Percentiles rank a stretch among this genome's conserved stretches.
These are phyloP conservation scores for Epicampocera succincta DNA, from an alignment of 2,888 invertebrate genomes.

Conservation along the genomic window DNA sequence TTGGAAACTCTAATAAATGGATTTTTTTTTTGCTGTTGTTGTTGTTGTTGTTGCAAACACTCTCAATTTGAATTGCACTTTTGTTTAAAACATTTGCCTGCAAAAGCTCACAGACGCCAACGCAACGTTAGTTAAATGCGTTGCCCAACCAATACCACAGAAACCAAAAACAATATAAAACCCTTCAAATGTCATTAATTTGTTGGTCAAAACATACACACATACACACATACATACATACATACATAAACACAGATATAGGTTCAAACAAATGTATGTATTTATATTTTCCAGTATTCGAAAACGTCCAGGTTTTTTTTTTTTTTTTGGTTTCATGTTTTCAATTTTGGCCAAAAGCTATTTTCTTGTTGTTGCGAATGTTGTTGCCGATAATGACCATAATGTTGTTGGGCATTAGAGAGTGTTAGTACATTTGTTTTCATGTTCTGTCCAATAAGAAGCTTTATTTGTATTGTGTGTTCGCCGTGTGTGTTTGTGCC, in stretches of 20 bases:
- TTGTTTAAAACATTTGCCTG: slow-evolving; percentile 22
- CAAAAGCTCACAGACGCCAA: slow-evolving; percentile 8
- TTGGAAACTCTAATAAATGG: not conserved
- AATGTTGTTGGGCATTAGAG: slow-evolving; percentile 26
- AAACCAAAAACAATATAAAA: slow-evolving; percentile 60
- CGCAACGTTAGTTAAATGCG: not conserved
- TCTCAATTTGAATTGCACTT: slow-evolving; percentile 5
- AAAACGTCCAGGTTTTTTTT: slow-evolving; percentile 5
- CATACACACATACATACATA: no score
- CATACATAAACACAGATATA: no score
- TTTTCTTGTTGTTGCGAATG: slow-evolving; percentile 20
- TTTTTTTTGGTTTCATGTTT: slow-evolving; percentile 1
- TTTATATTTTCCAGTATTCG: slow-evolving; percentile 30
- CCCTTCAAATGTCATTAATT: slow-evolving; percentile 71
- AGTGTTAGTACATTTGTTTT: slow-evolving; percentile 29
- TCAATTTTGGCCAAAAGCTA: slow-evolving; percentile 48
- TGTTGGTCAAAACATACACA: slow-evolving; percentile 53
- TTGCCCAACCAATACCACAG: slow-evolving; percentile 25
- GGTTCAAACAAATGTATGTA: no score
- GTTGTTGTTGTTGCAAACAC: no score
- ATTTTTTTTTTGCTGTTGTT: no score
- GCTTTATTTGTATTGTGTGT: slow-evolving; percentile 21
- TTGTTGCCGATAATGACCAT: slow-evolving; percentile 17
- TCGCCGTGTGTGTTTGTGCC: not conserved
- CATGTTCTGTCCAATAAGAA: slow-evolving; percentile 22